Evolutionary conservation across 2,888 invertebrate genomes (phyloP), one percentile per base, ranked within the genome.

Genomic region (Euclidia mi): DNA sequence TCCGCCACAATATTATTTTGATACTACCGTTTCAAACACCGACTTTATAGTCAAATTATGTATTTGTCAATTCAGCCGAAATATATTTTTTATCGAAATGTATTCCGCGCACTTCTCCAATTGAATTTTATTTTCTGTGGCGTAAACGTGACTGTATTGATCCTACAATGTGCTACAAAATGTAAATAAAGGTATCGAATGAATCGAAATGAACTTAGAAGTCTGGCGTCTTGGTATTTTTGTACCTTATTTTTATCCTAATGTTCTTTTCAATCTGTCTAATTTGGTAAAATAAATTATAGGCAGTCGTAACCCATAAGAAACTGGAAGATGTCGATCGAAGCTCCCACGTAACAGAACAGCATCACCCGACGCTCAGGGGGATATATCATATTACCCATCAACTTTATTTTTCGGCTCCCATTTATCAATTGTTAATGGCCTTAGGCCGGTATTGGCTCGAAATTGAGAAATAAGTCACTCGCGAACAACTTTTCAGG

Each of bases 401-500:
- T 74, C 67, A 67, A 74, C 67, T 71, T 67, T 71, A 71, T 76
- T 84, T 81, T 77, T 79, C 74, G 68, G 69, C 74, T 65, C 65
- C 82, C 81, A 82, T 85, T 84, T 82, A 84, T 84, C 84, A 85
- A 84, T 81, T 79, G 79, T 79, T 73, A 73, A 73, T 72, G 72
- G 71, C 71, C 73, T 29, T 46, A 57, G 65, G 71, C 71, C 46
- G 71, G 72, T 75, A 81, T 82, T 76, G 81, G 67, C 65, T 65
- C 62, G 70, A 79, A 85, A 84, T 83, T 84, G 84, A 78, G 82
- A 83, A 83, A 82, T 85, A 86, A 84, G 83, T 83, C 85, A 76
- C 76, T 77, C 61, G 71, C 76, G 57, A 64, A 67, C 72, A 79
- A 84, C 79, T 84, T 83, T 83, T 65, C 70, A 79, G 58, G 55